Base-by-base conservation (phyloP, 2,797 vertebrate genomes). In the Hippoglossus hippoglossus region DNA sequence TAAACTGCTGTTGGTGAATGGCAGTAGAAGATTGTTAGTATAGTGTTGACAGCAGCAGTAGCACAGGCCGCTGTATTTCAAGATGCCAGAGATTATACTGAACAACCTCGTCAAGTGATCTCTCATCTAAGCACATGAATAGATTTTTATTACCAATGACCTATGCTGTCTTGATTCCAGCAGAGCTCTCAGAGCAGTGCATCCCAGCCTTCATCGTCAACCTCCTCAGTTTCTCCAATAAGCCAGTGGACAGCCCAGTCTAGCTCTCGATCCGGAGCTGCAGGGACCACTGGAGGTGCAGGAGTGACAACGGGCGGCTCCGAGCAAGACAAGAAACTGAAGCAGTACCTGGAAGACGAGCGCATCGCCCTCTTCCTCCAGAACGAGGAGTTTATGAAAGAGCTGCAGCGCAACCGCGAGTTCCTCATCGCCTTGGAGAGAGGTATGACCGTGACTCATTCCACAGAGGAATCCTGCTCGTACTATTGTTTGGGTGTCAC, bases 341-440 rank as follows among this genome's bases (percentile, higher is more conserved):
- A 97, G 90, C 97, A 99, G 93, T 99, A 99, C 87, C 91, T 99
- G 85, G 96, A 99, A 58, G 98, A 99, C 0, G 98, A 99, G 88
- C 95, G 97, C 50, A 97, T 99, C 0, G 98, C 98, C 0, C 96
- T 99, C 26, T 99, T 98, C 83, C 93, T 99, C 78, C 98, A 99
- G 89, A 99, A 99, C 0, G 97, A 98, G 57, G 98, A 99, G 92
- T 99, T 99, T 84, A 98, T 99, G 98, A 97, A 93, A 84, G 98
- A 99, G 85, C 93, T 99, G 63, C 97, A 98, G 87, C 95, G 97
- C 53, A 99, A 99, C 89, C 90, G 96, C 0, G 98, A 99, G 78
- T 99, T 99, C 88, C 96, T 99, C 26, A 93, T 98, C 0, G 97
- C 98, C 26, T 91, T 99, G 79, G 98, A 99, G 91, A 96, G 95